phyloP scores from a whole-genome alignment of 2,113 vertebrate genomes.

The Opisthocomus hoazin region DNA sequence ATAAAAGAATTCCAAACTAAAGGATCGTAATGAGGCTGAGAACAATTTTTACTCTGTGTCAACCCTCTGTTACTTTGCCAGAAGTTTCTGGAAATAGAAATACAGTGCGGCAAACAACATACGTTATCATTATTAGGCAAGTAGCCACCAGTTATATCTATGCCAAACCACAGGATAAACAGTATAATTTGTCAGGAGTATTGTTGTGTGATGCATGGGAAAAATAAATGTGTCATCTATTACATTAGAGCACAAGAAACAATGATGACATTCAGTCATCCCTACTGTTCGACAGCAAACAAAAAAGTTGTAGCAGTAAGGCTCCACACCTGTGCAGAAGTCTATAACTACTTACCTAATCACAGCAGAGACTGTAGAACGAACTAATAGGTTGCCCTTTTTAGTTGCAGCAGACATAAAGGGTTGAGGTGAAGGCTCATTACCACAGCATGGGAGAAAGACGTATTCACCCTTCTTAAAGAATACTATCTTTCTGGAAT shows the following conservation, averaged over 20 bases:
- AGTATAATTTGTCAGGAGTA: not conserved
- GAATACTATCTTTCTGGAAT: not conserved
- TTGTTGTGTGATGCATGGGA: not conserved
- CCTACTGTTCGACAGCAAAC: not conserved
- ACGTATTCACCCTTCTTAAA: not conserved
- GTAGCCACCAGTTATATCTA: not conserved
- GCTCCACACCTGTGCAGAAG: not conserved
- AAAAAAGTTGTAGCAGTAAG: not conserved
- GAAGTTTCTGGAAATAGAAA: not conserved
- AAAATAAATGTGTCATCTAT: not conserved
- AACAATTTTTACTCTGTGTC: not conserved
- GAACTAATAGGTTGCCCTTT: not conserved
- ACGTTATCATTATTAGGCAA: not conserved
- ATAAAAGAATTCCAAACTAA: not conserved
- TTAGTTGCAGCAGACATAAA: not conserved
- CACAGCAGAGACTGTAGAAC: not conserved
- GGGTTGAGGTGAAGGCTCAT: not conserved
- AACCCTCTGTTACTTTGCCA: not conserved
- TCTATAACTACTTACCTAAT: not conserved
- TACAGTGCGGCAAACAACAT: not conserved
- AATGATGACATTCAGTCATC: not conserved
- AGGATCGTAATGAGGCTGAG: not conserved
- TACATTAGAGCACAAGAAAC: not conserved
- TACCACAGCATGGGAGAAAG: not conserved
- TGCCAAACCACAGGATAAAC: not conserved